Evolutionary conservation across 2,113 vertebrate species (phyloP), one percentile per base, ranked within the genome.

Genomic region (Alethe diademata): DNA sequence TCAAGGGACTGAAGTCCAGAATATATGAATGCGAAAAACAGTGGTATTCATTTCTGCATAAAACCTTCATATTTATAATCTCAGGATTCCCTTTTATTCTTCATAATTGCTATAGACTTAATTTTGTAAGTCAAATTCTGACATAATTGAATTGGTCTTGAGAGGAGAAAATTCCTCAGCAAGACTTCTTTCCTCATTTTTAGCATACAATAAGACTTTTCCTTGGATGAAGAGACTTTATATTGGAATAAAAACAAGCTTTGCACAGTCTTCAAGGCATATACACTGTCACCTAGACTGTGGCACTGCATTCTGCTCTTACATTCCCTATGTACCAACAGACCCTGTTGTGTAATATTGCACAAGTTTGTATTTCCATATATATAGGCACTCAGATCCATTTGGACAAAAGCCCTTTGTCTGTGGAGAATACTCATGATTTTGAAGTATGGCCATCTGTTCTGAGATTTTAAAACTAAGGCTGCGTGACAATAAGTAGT

Each of bases 341-440:
- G 76, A 60, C 18, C 19, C 71, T 75, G 58, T 71, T 50, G 36
- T 45, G 53, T 36, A 87, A 91, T 90, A 79, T 75, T 65, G 43
- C 25, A 50, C 36, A 79, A 85, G 42, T 91, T 94, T 82, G n/a
- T 84, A 95, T 96, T 96, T 96, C 86, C 95, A 94, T 92, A 72
- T 91, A 97, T 69, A 96, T 95, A 70, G 75, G 72, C 83, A 95
- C 61, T 92, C 78, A 73, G 61, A 96, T 85, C 86, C 72, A 93
- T 81, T 87, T 95, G 93, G 94, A 96, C 89, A 95, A 92, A 95
- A 87, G 87, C 78, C 74, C 43, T 95, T 93, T 95, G 92, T 96
- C 89, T 95, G 73, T 66, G 87, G 76, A 95, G 87, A 95, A 91
- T 95, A 82, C 86, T 95, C 74, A 31, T 82, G 81, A 95, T 96